Conservation (phyloP, 2,888 invertebrate species). For the Protula sp. region DNA sequence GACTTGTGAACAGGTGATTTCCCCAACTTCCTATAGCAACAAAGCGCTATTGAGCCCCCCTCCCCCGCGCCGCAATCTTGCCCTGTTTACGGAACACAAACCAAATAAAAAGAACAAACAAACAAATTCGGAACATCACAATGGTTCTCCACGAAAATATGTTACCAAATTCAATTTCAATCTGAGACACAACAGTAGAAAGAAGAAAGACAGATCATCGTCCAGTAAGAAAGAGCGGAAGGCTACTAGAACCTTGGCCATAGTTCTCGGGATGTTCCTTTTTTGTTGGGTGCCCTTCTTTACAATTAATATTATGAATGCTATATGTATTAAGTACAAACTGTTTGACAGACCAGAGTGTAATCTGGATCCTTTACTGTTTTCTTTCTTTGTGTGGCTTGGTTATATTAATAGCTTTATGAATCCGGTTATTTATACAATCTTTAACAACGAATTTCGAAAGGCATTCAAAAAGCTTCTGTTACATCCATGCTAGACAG, state of each 20-base stretch:
- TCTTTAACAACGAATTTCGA: constrained; percentile 71
- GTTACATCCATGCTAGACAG: background rate
- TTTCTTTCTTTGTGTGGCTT: constrained; percentile 79
- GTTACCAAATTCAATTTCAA: constrained; percentile 51
- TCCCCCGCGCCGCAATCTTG: background rate
- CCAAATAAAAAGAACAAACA: background rate
- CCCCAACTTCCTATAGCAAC: background rate
- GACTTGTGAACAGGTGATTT: background rate
- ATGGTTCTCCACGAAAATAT: constrained; percentile 24
- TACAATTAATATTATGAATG: constrained; percentile 94
- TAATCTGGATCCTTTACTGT: constrained; percentile 37
- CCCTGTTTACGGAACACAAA: background rate
- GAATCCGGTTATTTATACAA: constrained; percentile 65
- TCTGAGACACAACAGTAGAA: constrained; percentile 72
- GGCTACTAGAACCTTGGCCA: constrained; percentile 96
- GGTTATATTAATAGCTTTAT: constrained; percentile 87
- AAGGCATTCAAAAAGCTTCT: constrained; percentile 96
- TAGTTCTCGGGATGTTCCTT: constrained; percentile 97
- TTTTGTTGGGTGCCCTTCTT: constrained; percentile 99
- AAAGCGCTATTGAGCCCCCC: constrained; percentile 5
- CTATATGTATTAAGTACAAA: constrained; percentile 74
- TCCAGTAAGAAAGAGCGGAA: constrained; percentile 67
- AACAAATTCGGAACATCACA: background rate
- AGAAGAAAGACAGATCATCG: constrained; percentile 32
- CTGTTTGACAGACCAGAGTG: constrained; percentile 63